Conservation (phyloP, 2,113 vertebrate genomes). For the Myxocyprinus asiaticus region DNA sequence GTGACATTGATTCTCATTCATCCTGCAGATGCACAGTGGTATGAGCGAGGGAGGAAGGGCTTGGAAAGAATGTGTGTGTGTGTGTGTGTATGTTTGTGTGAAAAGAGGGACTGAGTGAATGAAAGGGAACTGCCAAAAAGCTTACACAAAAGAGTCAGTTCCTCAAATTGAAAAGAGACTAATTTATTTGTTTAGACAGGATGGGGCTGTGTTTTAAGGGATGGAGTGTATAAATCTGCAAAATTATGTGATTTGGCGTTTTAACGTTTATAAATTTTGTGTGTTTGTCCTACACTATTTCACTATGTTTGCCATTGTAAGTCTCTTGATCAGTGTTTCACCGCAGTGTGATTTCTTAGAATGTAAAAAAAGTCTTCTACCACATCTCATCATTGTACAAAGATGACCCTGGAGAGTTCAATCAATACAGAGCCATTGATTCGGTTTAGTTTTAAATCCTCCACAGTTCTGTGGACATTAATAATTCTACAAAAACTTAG, state of each 20-base stretch:
- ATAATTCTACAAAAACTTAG: slow-evolving; percentile 77
- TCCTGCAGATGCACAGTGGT: slow-evolving; percentile 47
- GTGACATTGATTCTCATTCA: slow-evolving; percentile 71
- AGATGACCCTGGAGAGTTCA: slow-evolving; percentile 73
- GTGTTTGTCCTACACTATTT: not conserved
- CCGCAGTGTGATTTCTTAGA: not conserved
- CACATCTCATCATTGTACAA: slow-evolving; percentile 78
- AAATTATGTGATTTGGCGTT: not conserved
- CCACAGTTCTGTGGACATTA: slow-evolving; percentile 75
- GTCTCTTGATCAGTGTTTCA: not conserved
- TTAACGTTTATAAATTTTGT: slow-evolving; percentile 19
- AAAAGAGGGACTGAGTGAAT: not conserved
- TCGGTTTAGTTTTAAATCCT: slow-evolving; percentile 77
- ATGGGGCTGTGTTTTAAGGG: slow-evolving; percentile 12
- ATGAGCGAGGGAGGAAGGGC: slow-evolving; percentile 38
- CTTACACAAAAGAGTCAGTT: slow-evolving; percentile 37
- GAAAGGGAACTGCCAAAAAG: slow-evolving; percentile 41
- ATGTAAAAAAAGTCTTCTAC: slow-evolving; percentile 49
- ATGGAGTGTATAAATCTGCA: slow-evolving; percentile 16
- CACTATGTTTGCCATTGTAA: slow-evolving; percentile 32
- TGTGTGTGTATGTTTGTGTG: not conserved
- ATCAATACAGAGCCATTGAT: slow-evolving; percentile 79
- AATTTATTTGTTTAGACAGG: slow-evolving; percentile 34
- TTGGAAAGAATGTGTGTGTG: slow-evolving; percentile 37
- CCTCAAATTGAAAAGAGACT: slow-evolving; percentile 31